A percentile compares a stretch with the other conserved stretches of the same genome.
phyloP scores from a whole-genome alignment of 2,888 invertebrate genomes.

The Orthosia gracilis region DNA sequence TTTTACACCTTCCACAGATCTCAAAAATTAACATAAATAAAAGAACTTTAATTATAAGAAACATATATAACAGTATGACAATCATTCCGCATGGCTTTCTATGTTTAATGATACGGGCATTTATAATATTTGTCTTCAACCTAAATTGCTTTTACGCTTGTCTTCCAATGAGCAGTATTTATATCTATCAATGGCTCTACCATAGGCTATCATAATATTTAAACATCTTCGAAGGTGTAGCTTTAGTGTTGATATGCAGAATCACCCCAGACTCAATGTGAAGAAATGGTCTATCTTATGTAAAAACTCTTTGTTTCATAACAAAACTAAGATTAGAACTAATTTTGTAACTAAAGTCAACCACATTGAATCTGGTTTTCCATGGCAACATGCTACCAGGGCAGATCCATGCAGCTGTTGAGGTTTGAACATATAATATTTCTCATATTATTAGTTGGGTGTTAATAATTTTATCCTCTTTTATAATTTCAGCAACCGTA shows the following conservation, averaged over 20 bases:
- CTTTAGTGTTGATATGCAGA: not conserved
- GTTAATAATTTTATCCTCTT: not conserved
- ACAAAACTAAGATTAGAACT: not conserved
- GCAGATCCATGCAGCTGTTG: not conserved
- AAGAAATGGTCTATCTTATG: not conserved
- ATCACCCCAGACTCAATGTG: not conserved
- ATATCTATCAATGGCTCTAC: too few relatives aligned
- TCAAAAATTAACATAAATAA: not conserved
- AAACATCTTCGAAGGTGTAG: not conserved
- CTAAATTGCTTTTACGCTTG: not conserved
- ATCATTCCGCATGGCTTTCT: not conserved
- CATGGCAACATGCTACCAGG: not conserved
- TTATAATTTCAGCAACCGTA: constrained; percentile 85
- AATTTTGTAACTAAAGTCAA: not conserved
- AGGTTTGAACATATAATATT: not conserved
- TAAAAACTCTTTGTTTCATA: not conserved
- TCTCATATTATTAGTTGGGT: not conserved
- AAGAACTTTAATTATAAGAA: not conserved
- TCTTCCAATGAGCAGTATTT: not conserved
- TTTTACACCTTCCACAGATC: not conserved
- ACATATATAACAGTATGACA: not conserved
- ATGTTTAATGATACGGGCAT: not conserved
- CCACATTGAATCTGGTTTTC: not conserved
- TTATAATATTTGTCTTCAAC: not conserved
- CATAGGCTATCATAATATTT: not conserved